phyloP scores from a whole-genome alignment of 2,888 invertebrate species.

The Amblyteles armatorius region DNA sequence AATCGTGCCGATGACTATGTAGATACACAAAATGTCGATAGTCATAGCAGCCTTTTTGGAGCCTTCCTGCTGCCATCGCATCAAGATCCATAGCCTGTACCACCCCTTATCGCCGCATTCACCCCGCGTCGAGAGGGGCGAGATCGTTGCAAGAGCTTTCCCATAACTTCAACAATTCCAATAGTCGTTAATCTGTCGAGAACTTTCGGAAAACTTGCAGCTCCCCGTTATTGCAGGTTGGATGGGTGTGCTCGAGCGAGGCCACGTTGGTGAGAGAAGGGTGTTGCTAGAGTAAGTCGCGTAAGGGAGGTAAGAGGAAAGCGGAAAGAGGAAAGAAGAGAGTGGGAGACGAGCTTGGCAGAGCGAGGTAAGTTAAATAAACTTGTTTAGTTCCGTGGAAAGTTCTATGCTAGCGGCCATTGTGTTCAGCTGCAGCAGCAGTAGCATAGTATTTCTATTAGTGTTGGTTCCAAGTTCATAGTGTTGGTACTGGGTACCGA shows the following conservation, averaged over 20 bases:
- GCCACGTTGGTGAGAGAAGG: conserved; percentile 52
- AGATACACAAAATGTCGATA: neutral
- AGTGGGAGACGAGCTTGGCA: conserved; percentile 58
- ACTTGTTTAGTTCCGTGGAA: conserved; percentile 83
- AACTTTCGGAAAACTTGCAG: conserved; percentile 79
- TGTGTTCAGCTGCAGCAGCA: conserved; percentile 80
- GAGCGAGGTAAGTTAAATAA: conserved; percentile 82
- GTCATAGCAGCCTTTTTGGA: neutral
- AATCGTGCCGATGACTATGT: neutral
- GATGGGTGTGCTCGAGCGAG: conserved; percentile 68
- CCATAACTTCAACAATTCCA: conserved; percentile 82
- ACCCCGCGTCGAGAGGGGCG: conserved; percentile 18
- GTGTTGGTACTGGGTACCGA: conserved; percentile 10
- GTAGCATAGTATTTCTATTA: conserved; percentile 48
- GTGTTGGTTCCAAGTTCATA: conserved; percentile 29
- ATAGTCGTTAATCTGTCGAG: conserved; percentile 82
- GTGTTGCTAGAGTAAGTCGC: conserved; percentile 44
- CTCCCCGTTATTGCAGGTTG: conserved; percentile 78
- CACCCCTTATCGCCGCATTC: neutral
- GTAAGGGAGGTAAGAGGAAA: conserved; percentile 53
- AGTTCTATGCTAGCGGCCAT: conserved; percentile 79
- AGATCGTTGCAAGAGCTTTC: conserved; percentile 63
- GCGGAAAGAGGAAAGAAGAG: conserved; percentile 59
- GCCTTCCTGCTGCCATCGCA: neutral
- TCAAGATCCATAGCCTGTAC: conserved; percentile 9